These are phyloP conservation scores for Reticulitermes lucifugus DNA, from an alignment of 2,888 invertebrate genomes.

Conservation along the genomic window DNA sequence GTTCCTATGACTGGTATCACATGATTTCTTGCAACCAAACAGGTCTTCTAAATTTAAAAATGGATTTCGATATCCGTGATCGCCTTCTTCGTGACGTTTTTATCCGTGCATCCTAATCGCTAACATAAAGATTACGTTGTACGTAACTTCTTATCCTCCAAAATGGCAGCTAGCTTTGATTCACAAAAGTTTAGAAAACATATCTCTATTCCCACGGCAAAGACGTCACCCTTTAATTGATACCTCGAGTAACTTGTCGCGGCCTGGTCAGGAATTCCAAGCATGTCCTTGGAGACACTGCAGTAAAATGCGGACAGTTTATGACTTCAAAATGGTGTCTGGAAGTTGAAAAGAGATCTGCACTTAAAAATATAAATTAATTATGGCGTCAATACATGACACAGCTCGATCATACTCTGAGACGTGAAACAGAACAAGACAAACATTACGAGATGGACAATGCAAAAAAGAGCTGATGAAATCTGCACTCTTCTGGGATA, in stretches of 20 bases:
- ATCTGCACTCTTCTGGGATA: too few relatives aligned
- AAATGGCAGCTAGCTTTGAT: not conserved
- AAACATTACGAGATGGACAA: not conserved
- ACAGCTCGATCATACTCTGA: not conserved
- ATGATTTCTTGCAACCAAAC: too few relatives aligned
- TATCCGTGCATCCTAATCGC: too few relatives aligned
- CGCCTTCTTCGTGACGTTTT: too few relatives aligned
- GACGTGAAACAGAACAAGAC: not conserved
- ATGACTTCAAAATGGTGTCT: not conserved
- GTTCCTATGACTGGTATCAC: too few relatives aligned
- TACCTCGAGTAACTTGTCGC: not conserved
- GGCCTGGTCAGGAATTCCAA: not conserved
- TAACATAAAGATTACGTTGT: too few relatives aligned
- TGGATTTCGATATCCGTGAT: too few relatives aligned
- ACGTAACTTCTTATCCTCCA: not conserved
- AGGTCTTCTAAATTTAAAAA: too few relatives aligned
- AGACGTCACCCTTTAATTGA: not conserved
- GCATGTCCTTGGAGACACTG: not conserved
- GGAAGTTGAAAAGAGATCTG: not conserved
- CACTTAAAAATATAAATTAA: not conserved
- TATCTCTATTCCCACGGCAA: not conserved
- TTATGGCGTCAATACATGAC: not conserved
- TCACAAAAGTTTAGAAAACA: not conserved
- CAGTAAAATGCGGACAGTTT: not conserved
- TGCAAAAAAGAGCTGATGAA: not conserved